These are phyloP conservation scores for Eumaeus atala DNA, from an alignment of 1,140 invertebrate genomes.

Conservation along the genomic window DNA sequence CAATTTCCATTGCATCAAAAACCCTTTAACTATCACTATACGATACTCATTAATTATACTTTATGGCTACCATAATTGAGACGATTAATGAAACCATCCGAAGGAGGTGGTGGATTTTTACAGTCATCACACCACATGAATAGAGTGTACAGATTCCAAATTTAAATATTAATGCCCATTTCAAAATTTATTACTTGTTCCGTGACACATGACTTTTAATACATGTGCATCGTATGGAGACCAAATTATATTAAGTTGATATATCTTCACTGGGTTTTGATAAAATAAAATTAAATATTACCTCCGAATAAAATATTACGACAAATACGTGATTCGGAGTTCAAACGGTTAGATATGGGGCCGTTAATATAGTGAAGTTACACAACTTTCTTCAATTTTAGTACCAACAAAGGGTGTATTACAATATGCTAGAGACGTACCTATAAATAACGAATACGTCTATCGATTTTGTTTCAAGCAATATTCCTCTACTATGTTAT, in stretches of 20 bases:
- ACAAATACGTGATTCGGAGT: conserved; percentile 30
- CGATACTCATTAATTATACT: no score
- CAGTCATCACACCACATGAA: no score
- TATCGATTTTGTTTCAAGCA: neutral
- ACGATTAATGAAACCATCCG: no score
- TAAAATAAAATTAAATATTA: conserved; percentile 1
- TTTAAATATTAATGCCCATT: no score
- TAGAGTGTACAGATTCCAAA: no score
- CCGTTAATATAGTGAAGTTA: conserved; percentile 16
- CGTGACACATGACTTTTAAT: conserved; percentile 1
- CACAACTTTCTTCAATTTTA: conserved; percentile 36
- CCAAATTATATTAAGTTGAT: conserved; percentile 3
- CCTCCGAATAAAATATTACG: conserved; percentile 26
- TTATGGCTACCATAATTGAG: no score
- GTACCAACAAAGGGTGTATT: conserved; percentile 25
- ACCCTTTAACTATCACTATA: no score
- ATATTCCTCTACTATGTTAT: no score
- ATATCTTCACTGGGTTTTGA: conserved; percentile 1
- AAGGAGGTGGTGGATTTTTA: no score
- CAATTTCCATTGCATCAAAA: no score
- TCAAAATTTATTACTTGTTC: neutral
- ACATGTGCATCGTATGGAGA: neutral
- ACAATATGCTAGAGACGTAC: neutral
- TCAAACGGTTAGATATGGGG: conserved; percentile 16
- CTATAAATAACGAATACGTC: neutral